Conservation (phyloP, 2,113 vertebrate genomes). For the Grallaria varia region DNA sequence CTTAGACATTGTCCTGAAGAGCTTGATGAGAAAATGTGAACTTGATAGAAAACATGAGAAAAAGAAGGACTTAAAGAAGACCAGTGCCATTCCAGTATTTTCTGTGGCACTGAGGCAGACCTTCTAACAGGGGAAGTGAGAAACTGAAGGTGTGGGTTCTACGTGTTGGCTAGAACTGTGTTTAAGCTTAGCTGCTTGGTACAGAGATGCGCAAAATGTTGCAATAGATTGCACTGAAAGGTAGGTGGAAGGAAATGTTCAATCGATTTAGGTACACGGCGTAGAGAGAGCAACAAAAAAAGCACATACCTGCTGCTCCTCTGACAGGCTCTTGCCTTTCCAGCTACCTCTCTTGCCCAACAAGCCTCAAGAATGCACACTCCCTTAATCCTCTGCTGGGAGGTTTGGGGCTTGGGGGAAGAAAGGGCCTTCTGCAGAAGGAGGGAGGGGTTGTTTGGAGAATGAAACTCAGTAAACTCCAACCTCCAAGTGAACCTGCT, state of each 20-base stretch:
- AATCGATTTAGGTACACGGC: not conserved
- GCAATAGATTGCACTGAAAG: not conserved
- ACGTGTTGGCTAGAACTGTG: not conserved
- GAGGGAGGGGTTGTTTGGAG: slow-evolving; percentile 33
- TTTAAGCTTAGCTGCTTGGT: not conserved
- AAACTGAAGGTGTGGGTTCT: not conserved
- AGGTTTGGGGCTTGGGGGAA: not conserved
- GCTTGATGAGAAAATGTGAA: not conserved
- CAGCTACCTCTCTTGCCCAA: not conserved
- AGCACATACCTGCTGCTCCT: not conserved
- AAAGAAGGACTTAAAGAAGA: not conserved
- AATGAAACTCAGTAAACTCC: slow-evolving; percentile 49
- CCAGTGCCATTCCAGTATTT: not conserved
- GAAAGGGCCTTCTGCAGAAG: slow-evolving; percentile 11
- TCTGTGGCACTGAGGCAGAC: not conserved
- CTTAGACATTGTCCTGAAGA: not conserved
- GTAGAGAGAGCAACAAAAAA: not conserved
- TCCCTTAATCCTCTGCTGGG: slow-evolving; percentile 29
- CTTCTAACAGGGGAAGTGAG: not conserved
- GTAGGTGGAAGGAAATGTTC: not conserved
- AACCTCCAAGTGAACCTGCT: slow-evolving; percentile 58
- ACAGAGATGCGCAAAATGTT: not conserved
- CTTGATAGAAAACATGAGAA: not conserved
- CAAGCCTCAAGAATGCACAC: slow-evolving; percentile 15
- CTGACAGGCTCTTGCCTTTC: not conserved